Evolutionary conservation across 2,113 vertebrate species (phyloP).

Genomic region (Heloderma charlesbogerti): DNA sequence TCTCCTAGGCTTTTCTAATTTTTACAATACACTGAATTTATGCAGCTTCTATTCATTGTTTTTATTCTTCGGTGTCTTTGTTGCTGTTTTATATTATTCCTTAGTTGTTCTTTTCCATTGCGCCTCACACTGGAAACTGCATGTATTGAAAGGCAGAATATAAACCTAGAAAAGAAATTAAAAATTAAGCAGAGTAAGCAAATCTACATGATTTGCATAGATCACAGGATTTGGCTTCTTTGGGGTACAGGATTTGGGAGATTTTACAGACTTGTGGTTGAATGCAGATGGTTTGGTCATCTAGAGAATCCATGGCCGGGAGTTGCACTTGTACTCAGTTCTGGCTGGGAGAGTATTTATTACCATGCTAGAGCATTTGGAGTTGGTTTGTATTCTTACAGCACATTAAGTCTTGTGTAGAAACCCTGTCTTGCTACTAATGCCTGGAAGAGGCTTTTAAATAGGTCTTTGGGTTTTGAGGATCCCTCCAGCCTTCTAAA

Average conservation of each 20-base stretch:
- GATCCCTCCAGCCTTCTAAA: slow-evolving; percentile 1
- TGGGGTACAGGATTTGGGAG: background rate
- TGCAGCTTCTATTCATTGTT: no score
- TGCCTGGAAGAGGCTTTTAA: background rate
- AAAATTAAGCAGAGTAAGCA: background rate
- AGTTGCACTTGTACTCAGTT: background rate
- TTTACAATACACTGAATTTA: no score
- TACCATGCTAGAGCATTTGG: background rate
- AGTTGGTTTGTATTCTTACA: background rate
- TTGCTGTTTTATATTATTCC: background rate
- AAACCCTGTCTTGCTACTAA: background rate
- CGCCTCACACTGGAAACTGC: background rate
- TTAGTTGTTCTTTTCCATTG: background rate
- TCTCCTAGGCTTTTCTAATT: no score
- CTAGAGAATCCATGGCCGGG: background rate
- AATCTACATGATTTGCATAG: background rate
- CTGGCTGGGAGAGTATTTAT: background rate
- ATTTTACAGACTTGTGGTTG: background rate
- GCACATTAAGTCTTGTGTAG: background rate
- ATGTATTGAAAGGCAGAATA: no score
- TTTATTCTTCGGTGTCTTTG: background rate
- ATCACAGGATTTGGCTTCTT: background rate
- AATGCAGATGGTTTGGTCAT: background rate
- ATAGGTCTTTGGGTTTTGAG: background rate
- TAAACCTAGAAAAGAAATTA: background rate